These are phyloP conservation scores for Agrilus biguttatus DNA, from an alignment of 2,888 invertebrate genomes.

Conservation along the genomic window DNA sequence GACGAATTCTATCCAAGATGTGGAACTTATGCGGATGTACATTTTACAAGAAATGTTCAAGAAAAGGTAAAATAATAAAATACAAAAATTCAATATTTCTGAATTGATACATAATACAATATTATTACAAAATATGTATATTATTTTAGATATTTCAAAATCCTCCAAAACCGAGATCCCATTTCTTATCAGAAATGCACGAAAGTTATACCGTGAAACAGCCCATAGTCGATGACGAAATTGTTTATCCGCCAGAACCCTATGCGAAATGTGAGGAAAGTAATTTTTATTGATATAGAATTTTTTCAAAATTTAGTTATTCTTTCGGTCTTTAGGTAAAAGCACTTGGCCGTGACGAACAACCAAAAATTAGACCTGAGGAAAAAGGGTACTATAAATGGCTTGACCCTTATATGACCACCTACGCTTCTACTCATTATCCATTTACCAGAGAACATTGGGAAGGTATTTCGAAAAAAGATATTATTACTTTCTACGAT, in stretches of 20 bases:
- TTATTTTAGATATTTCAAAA: constrained; percentile 17
- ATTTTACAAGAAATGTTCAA: constrained; percentile 17
- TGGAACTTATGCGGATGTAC: constrained; percentile 6
- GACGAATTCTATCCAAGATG: constrained; percentile 4
- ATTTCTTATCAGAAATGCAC: constrained; percentile 20
- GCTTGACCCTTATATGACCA: constrained; percentile 30
- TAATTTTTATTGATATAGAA: background rate
- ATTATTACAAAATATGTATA: no score
- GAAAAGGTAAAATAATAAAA: constrained; percentile 17
- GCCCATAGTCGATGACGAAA: constrained; percentile 6
- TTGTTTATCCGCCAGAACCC: constrained; percentile 17
- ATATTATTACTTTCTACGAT: constrained; percentile 29
- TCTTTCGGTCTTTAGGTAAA: constrained; percentile 15
- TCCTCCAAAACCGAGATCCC: constrained; percentile 17
- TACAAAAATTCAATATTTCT: no score
- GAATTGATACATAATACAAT: no score
- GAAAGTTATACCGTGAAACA: constrained; percentile 15
- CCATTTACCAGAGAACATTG: constrained; percentile 21
- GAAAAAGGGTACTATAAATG: constrained; percentile 24
- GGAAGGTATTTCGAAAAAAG: constrained; percentile 22
- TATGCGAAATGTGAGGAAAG: constrained; percentile 19
- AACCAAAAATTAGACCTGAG: constrained; percentile 25
- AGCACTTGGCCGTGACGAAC: constrained; percentile 25
- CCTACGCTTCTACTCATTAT: constrained; percentile 21
- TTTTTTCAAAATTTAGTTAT: background rate